Evolutionary conservation across 2,888 invertebrate species (phyloP).

Genomic region (Osmoderma eremita): DNA sequence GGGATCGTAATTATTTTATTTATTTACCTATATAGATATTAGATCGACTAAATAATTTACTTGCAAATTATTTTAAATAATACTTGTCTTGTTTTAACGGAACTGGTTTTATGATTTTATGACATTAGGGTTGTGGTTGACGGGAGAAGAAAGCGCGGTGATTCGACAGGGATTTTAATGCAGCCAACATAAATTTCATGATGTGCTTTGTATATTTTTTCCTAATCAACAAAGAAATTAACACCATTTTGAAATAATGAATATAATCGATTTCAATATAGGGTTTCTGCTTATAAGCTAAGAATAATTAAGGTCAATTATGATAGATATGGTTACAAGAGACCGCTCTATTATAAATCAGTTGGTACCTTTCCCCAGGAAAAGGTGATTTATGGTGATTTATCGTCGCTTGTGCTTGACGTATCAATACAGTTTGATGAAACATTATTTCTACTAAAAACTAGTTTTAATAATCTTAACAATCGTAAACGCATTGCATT

Average conservation of each 20-base stretch:
- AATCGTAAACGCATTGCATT: no score
- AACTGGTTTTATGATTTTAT: constrained; percentile 6
- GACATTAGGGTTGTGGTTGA: constrained; percentile 23
- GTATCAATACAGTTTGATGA: no score
- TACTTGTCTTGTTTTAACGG: constrained; percentile 16
- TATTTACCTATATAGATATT: constrained; percentile 18
- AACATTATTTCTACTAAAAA: no score
- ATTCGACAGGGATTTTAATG: constrained; percentile 10
- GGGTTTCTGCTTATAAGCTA: no score
- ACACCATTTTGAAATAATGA: no score
- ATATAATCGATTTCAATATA: no score
- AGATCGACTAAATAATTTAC: constrained; percentile 19
- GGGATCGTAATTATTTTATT: neutral
- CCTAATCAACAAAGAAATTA: no score
- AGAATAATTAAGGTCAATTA: no score
- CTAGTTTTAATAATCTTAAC: no score
- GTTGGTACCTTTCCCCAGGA: neutral
- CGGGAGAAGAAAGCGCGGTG: constrained; percentile 13
- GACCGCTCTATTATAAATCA: neutral
- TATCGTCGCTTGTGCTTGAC: neutral
- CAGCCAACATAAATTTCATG: neutral
- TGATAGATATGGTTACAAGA: no score
- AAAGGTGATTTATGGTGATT: neutral
- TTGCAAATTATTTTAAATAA: constrained; percentile 6
- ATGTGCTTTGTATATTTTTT: no score